A percentile compares a stretch with the other conserved stretches of the same genome.
Evolutionary conservation across 2,888 invertebrate species (phyloP).

Genomic region (Aplocera efformata): DNA sequence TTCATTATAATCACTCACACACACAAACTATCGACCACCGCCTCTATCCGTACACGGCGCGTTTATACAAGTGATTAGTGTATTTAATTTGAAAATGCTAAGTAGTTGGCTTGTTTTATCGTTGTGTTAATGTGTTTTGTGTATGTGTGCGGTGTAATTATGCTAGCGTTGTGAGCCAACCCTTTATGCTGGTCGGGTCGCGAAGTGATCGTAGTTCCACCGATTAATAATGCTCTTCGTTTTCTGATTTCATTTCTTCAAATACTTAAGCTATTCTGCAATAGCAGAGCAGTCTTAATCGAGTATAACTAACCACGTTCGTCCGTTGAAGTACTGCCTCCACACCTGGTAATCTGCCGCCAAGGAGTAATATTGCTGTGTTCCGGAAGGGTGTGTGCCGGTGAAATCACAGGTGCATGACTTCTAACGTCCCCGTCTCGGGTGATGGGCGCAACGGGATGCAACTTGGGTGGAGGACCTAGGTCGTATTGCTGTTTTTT

Average conservation of each 20-base stretch:
- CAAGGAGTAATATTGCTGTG: too few species aligned
- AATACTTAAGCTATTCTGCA: too few species aligned
- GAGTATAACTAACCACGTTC: too few species aligned
- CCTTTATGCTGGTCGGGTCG: constrained; percentile 61
- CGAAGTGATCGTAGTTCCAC: constrained; percentile 64
- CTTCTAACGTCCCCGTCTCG: too few species aligned
- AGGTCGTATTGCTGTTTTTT: too few species aligned
- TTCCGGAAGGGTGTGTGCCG: too few species aligned
- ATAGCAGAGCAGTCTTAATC: too few species aligned
- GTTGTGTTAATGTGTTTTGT: constrained; percentile 53
- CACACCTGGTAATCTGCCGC: too few species aligned
- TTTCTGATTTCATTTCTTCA: constrained; percentile 16
- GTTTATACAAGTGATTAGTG: constrained; percentile 79
- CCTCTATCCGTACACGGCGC: constrained; percentile 56
- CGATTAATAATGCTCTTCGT: constrained; percentile 57
- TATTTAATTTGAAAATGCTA: constrained; percentile 81
- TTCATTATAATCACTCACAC: constrained; percentile 79
- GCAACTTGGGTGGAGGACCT: too few species aligned
- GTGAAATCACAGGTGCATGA: too few species aligned
- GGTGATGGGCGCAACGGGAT: too few species aligned
- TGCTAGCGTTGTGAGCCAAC: constrained; percentile 62
- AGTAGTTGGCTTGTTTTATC: constrained; percentile 77
- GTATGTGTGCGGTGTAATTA: constrained; percentile 62
- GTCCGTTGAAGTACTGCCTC: too few species aligned
- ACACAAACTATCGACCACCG: constrained; percentile 67